Evolutionary conservation across 37 sponge, comb jelly and placozoan species (phyloP).

Genomic region (Oscarella lobularis): DNA sequence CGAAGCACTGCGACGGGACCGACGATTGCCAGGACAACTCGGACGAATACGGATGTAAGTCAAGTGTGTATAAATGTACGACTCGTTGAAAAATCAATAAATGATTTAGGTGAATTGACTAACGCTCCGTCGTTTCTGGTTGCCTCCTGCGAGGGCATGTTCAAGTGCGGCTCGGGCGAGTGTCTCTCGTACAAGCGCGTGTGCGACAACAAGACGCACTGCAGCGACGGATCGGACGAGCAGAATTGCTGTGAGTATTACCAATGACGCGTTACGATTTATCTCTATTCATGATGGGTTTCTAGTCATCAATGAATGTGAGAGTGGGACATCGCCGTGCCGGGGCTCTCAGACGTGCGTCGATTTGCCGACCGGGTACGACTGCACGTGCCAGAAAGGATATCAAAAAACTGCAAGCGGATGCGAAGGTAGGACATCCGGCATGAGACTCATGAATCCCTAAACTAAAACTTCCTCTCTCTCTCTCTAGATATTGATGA

Average conservation of each 20-base stretch:
- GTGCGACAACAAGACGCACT: neutral
- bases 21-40: neutral
- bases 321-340: neutral
- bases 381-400: neutral
- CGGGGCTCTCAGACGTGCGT: neutral
- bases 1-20: neutral
- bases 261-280: neutral
- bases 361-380: neutral
- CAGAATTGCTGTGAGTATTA: neutral
- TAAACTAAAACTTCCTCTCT: neutral
- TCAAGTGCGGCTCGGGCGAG: neutral
- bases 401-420: neutral
- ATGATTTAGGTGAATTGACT: neutral
- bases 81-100: neutral
- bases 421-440: neutral
- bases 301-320: neutral
- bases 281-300: neutral
- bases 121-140: too few species aligned
- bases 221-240: slow-evolving; percentile 3
- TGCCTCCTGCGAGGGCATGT: neutral
- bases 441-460: neutral
- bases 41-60: neutral
- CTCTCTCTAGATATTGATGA: neutral
- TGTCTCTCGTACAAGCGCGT: neutral
- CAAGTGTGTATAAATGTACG: neutral